Evolutionary conservation across 2,888 invertebrate species (phyloP), one percentile per base, ranked within the genome.

Genomic region (Cephus nigrinus): DNA sequence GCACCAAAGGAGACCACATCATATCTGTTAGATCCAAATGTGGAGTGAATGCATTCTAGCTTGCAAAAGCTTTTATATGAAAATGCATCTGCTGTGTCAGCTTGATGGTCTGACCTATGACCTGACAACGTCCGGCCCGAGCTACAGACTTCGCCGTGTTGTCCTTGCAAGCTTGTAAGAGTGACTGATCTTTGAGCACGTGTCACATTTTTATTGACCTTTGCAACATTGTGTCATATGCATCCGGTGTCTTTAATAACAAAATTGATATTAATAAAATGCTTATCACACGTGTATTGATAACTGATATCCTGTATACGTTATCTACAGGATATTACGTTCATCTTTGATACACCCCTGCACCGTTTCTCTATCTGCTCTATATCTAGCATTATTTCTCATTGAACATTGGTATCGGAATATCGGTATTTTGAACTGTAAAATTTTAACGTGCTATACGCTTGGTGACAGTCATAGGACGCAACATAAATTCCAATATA

Each of bases 1-100:
- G 78, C 69, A 88, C 76, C 34, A 84, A 74, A 34, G 81, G 80
- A 40, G 84, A 80, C 86, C 82, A 84, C 87, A 88, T 85, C 78
- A 81, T 85, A 77, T 68, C 32, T 73, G 55, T 68, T 23, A 75
- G 79, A 71, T 32, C 35, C 72, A 74, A 68, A 78, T 79, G 75
- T 69, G 71, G 80, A 85, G 79, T 86, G 76, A 76, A 73, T 12
- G 11, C 30, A 12, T 0, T 11, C 4, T 33, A 34, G 11, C 34
- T 74, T 71, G 71, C 31, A 32, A 30, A 74, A n/a, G 34, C 74
- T 32, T 74, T 74, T 74, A 74, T 74, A 74, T 34, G 30, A 33
- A 30, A 30, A 33, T 34, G 33, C 30, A 71, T 33, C 30, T 74
- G 74, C 74, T 34, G 23, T 34, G 31, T 74, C 74, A 74, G 74